A percentile compares a stretch with the other conserved stretches of the same genome.
Conservation (phyloP, 2,888 invertebrate genomes). For the Pollenia amentaria region DNA sequence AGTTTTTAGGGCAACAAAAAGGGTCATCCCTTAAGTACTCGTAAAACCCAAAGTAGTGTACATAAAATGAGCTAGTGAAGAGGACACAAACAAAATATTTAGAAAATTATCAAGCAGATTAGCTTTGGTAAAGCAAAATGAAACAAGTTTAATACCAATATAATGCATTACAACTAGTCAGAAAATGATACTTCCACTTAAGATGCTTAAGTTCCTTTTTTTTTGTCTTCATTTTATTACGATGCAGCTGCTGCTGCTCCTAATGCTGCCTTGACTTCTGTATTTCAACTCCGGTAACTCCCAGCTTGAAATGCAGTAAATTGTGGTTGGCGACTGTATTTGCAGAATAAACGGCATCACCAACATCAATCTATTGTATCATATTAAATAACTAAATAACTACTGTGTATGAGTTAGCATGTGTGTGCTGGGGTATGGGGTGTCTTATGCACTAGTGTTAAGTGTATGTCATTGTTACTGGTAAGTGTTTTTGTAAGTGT, state of each 20-base stretch:
- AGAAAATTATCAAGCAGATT: constrained; percentile 14
- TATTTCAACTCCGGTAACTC: neutral
- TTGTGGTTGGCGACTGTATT: constrained; percentile 7
- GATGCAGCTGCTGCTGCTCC: neutral
- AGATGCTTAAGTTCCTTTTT: constrained; percentile 25
- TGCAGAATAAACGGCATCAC: constrained; percentile 23
- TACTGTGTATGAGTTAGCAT: neutral
- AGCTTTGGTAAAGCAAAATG: constrained; percentile 35
- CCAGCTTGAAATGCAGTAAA: neutral
- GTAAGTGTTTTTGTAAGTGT: neutral
- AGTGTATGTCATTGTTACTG: neutral
- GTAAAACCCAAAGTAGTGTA: constrained; percentile 9
- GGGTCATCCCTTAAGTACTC: neutral
- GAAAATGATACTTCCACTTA: constrained; percentile 30
- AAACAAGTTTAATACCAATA: constrained; percentile 18
- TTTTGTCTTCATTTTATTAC: constrained; percentile 16
- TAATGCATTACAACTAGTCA: neutral
- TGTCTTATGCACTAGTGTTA: neutral
- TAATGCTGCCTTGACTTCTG: neutral
- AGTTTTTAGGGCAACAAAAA: neutral
- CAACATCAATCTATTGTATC: constrained; percentile 19
- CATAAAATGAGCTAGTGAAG: neutral
- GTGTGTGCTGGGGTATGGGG: neutral
- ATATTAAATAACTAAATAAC: constrained; percentile 5
- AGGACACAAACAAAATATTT: neutral